Conservation (phyloP, 2,888 invertebrate species). For the Isotomurus palustris region DNA sequence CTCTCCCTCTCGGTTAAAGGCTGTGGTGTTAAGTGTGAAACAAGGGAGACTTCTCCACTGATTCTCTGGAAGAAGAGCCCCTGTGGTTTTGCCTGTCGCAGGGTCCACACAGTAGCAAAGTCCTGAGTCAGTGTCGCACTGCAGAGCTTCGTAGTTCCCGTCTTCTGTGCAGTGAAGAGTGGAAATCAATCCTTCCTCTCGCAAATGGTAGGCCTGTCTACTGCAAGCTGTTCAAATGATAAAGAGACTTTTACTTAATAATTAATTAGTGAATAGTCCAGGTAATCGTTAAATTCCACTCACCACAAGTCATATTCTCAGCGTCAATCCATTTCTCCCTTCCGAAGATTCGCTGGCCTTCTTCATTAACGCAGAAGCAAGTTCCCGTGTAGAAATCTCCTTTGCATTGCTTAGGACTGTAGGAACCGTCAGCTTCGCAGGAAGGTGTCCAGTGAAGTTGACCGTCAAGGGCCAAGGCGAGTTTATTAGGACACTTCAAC, state of each 20-base stretch:
- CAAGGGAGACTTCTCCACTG: conserved; percentile 43
- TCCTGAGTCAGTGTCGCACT: conserved; percentile 44
- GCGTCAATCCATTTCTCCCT: conserved; percentile 15
- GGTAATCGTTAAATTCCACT: conserved; percentile 1
- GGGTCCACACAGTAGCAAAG: conserved; percentile 46
- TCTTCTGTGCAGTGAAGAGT: conserved; percentile 41
- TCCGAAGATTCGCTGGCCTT: conserved; percentile 38
- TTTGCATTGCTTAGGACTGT: conserved; percentile 43
- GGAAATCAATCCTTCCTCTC: conserved; percentile 20
- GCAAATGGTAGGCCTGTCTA: conserved; percentile 28
- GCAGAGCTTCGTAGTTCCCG: conserved; percentile 45
- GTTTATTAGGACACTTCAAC: background rate
- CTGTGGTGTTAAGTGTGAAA: conserved; percentile 20
- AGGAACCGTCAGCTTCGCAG: conserved; percentile 40
- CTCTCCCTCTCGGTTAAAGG: conserved; percentile 14
- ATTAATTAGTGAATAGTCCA: background rate
- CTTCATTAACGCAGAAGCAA: conserved; percentile 36
- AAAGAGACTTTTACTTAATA: too few species aligned
- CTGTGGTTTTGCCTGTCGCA: conserved; percentile 33
- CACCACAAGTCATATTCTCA: conserved; percentile 43
- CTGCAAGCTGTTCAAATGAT: conserved; percentile 35
- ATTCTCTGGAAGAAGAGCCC: conserved; percentile 38
- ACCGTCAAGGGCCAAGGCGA: background rate
- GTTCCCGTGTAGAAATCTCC: conserved; percentile 12
- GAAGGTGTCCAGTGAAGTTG: conserved; percentile 33